These are phyloP conservation scores for Platycercus adscitus DNA, from an alignment of 2,113 vertebrate species.

Conservation along the genomic window DNA sequence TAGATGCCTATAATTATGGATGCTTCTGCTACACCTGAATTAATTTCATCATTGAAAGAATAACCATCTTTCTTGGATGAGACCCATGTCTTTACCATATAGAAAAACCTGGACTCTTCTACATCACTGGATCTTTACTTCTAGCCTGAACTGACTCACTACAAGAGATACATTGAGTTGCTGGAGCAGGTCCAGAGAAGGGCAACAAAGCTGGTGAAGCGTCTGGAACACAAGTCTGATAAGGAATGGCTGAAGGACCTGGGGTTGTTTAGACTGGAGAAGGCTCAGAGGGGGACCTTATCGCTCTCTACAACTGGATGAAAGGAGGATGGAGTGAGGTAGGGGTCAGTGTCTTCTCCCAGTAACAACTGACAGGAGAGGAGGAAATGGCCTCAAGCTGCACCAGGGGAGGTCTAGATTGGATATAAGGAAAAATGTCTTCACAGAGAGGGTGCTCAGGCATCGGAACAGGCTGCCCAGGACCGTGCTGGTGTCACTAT, in stretches of 20 bases:
- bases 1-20: neutral
- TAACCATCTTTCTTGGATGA: neutral
- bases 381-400: neutral
- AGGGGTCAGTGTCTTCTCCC: neutral
- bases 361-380: neutral
- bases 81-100: rapidly evolving
- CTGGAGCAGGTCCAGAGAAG: neutral
- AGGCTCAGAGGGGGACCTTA: neutral
- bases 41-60: neutral
- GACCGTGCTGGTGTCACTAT: neutral
- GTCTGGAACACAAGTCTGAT: neutral
- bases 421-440: neutral
- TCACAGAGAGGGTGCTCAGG: neutral
- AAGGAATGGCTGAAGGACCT: neutral
- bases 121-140: neutral
- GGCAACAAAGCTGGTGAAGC: neutral
- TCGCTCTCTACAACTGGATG: neutral
- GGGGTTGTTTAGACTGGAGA: neutral
- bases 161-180: neutral
- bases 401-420: neutral
- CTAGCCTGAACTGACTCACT: neutral
- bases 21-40: neutral
- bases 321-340: neutral
- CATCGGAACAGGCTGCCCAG: neutral
- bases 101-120: neutral